Evolutionary conservation across 2,888 invertebrate species (phyloP), one percentile per base, ranked within the genome.

Genomic region (Fragum sueziense): DNA sequence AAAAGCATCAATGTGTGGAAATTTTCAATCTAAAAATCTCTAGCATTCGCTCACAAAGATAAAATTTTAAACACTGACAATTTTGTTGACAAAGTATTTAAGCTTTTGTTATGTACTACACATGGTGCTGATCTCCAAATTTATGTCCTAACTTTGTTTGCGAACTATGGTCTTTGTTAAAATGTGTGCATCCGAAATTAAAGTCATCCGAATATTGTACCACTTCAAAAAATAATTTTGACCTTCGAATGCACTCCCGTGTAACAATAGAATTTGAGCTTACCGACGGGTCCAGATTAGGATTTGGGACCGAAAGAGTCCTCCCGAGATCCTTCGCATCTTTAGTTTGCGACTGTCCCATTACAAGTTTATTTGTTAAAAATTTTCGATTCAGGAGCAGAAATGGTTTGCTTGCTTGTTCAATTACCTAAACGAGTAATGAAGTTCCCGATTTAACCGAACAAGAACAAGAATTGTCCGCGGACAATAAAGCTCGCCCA

Each of bases 261-360:
- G 0, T 41, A 22, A 25, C 25, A 6, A 1, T 7, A 41, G 41
- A 14, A 65, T 14, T 34, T 25, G 22, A 14, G 22, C 9, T 65
- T 65, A 65, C 65, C 65, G 65, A 41, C 6, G 65, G 9, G 25
- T 65, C 65, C 41, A 65, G 22, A n/a, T 65, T 65, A n/a, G 65
- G 65, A n/a, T 65, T 65, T 65, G 65, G 41, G 14, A 65, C 65
- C 6, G 65, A 41, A 4, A 65, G 25, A 14, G 65, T 65, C 34
- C 65, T 65, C 25, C 65, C 41, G 2, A 6, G 25, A 27, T 65
- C 65, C n/a, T 65, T 37, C 1, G 65, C 0, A 9, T 37, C 41
- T 37, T 27, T 65, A 22, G 41, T 22, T 65, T 65, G 65, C 20
- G 65, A 65, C 41, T 65, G 65, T 14, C 65, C 65, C 65, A 65